Evolutionary conservation across 1,140 invertebrate genomes (phyloP).

Genomic region (Drosophila pachea): DNA sequence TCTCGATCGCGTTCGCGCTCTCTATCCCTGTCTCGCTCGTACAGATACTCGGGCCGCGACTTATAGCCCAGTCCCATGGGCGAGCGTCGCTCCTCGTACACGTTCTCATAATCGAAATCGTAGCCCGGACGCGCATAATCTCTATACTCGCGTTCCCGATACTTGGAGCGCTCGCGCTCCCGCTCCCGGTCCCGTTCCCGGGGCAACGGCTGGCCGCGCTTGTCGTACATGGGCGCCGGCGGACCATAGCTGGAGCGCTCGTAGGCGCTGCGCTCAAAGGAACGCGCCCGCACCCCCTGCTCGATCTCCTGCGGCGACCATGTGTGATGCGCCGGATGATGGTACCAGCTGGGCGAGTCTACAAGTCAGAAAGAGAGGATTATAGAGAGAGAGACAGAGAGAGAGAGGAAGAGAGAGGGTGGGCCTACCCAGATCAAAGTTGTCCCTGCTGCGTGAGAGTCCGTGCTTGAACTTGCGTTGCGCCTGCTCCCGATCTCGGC

Average conservation of each 20-base stretch:
- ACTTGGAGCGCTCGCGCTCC: constrained; percentile 50
- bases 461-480: constrained; percentile 71
- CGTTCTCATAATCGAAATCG: constrained; percentile 77
- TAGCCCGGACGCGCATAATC: constrained; percentile 72
- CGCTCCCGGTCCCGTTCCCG: constrained; percentile 48
- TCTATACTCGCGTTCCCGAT: constrained; percentile 62
- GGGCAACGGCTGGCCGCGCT: constrained; percentile 59
- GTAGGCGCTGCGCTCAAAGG: constrained; percentile 75
- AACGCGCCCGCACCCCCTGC: constrained; percentile 55
- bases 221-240: constrained; percentile 73
- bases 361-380: background rate
- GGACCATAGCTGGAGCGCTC: constrained; percentile 77
- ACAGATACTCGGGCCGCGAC: constrained; percentile 63
- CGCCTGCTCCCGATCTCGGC: constrained; percentile 62
- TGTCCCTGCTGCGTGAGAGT: constrained; percentile 72
- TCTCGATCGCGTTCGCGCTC: constrained; percentile 52
- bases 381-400: background rate
- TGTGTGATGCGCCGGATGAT: constrained; percentile 71
- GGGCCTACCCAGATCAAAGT: constrained; percentile 68
- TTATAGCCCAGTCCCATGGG: constrained; percentile 58
- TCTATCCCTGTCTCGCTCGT: constrained; percentile 50
- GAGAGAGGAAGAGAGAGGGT: fast-evolving
- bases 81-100: constrained; percentile 71
- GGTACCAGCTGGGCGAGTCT: constrained; percentile 78
- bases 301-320: constrained; percentile 78